Conservation (phyloP, 2,113 vertebrate species). For the Microtus montanus region DNA sequence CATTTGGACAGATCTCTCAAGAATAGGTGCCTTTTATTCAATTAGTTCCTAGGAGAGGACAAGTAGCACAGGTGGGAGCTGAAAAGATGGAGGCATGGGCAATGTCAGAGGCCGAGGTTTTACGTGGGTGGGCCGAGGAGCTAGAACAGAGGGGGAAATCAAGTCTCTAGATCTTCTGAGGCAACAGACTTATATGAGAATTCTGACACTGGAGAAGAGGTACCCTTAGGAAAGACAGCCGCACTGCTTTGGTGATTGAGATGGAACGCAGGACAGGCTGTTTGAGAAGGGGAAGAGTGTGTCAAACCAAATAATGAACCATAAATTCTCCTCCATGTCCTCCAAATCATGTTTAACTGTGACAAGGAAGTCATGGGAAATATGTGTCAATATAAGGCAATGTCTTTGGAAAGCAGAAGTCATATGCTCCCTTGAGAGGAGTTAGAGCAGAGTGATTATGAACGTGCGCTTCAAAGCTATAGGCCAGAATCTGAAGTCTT, state of each 20-base stretch:
- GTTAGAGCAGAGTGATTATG: slow-evolving; percentile 35
- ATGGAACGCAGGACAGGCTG: neutral
- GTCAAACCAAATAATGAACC: neutral
- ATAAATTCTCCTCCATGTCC: neutral
- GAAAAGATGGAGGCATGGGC: neutral
- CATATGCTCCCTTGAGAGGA: slow-evolving; percentile 24
- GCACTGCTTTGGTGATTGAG: neutral
- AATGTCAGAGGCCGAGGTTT: slow-evolving; percentile 33
- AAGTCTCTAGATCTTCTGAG: slow-evolving; percentile 24
- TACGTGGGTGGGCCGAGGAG: neutral
- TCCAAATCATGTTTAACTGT: neutral
- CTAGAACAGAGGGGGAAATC: neutral
- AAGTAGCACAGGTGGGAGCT: neutral
- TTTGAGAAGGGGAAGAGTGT: neutral
- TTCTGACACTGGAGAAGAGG: neutral
- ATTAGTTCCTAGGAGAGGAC: neutral
- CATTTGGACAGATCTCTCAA: neutral
- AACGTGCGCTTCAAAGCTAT: neutral
- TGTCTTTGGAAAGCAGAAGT: slow-evolving; percentile 1
- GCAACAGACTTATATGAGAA: neutral
- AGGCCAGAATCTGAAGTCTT: slow-evolving; percentile 33
- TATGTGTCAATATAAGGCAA: neutral
- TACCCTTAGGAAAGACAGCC: neutral
- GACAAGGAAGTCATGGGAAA: slow-evolving; percentile 38
- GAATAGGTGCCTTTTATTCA: slow-evolving; percentile 50